These are phyloP conservation scores for Copidosoma floridanum DNA, from an alignment of 1,140 invertebrate species.

Conservation along the genomic window DNA sequence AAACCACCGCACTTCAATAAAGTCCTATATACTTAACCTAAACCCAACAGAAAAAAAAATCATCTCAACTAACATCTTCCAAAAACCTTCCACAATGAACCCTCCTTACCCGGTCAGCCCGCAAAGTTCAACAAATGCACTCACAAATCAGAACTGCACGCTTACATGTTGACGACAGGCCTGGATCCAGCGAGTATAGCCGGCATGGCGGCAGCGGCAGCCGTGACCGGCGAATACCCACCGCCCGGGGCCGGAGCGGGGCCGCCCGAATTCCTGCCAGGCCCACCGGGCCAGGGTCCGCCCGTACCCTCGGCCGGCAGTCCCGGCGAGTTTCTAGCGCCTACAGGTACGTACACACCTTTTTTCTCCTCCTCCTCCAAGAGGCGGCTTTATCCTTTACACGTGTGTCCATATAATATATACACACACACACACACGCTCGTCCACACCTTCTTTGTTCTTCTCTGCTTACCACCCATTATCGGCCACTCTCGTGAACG, in stretches of 20 bases:
- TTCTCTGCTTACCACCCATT: conserved; percentile 30
- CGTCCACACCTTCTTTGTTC: conserved; percentile 20
- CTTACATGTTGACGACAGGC: conserved; percentile 46
- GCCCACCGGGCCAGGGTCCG: conserved; percentile 61
- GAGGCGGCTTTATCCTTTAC: conserved; percentile 7
- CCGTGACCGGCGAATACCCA: conserved; percentile 63
- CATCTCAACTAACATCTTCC: too few species aligned
- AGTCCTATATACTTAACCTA: too few species aligned
- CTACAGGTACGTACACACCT: conserved; percentile 47
- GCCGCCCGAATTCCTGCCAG: conserved; percentile 60
- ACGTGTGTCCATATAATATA: conserved; percentile 12
- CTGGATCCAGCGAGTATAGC: conserved; percentile 66
- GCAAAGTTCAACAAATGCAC: too few species aligned
- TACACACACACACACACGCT: background rate
- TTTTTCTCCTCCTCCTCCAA: background rate
- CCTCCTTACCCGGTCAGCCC: too few species aligned
- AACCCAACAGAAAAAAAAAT: too few species aligned
- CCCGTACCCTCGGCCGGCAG: conserved; percentile 56
- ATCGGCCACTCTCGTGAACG: too few species aligned
- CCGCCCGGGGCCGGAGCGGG: conserved; percentile 62
- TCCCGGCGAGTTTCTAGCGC: conserved; percentile 55
- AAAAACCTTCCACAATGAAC: too few species aligned
- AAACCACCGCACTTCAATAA: too few species aligned
- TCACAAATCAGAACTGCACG: too few species aligned
- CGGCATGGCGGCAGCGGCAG: conserved; percentile 65